phyloP scores from a whole-genome alignment of 2,113 vertebrate species.

The Tachycineta bicolor region DNA sequence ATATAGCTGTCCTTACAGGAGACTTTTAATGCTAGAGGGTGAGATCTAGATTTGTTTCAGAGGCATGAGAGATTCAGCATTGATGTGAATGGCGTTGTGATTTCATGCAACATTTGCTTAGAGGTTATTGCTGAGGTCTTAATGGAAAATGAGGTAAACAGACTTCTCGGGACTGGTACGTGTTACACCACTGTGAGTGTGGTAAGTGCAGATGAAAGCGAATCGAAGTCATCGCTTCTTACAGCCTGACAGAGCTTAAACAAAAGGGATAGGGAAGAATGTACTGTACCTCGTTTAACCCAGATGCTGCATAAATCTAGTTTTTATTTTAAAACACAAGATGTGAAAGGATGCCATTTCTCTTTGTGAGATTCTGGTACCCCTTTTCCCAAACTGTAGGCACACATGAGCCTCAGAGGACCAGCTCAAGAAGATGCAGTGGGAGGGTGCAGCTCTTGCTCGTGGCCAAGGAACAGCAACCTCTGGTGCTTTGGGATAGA shows the following conservation, averaged over 20 bases:
- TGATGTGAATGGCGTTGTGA: not conserved
- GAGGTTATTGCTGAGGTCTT: conserved; percentile 2
- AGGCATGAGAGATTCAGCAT: not conserved
- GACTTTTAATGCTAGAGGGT: not conserved
- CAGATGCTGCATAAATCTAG: not conserved
- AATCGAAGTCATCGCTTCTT: not conserved
- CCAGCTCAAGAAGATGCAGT: not conserved
- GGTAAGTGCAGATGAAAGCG: not conserved
- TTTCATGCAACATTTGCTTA: conserved; percentile 39
- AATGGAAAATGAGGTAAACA: conserved; percentile 5
- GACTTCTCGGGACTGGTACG: not conserved
- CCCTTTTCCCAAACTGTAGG: not conserved
- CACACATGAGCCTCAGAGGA: not conserved
- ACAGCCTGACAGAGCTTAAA: not conserved
- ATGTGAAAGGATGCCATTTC: not conserved
- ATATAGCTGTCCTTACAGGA: not conserved
- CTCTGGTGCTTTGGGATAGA: not conserved
- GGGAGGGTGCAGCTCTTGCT: not conserved
- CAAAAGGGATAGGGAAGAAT: not conserved
- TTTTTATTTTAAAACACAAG: not conserved
- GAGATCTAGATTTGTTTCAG: not conserved
- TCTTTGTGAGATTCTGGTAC: not conserved
- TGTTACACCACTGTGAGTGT: not conserved
- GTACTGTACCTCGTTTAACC: not conserved
- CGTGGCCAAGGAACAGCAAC: rapidly evolving